phyloP scores from a whole-genome alignment of 2,888 invertebrate species.

The Megalurothrips usitatus region DNA sequence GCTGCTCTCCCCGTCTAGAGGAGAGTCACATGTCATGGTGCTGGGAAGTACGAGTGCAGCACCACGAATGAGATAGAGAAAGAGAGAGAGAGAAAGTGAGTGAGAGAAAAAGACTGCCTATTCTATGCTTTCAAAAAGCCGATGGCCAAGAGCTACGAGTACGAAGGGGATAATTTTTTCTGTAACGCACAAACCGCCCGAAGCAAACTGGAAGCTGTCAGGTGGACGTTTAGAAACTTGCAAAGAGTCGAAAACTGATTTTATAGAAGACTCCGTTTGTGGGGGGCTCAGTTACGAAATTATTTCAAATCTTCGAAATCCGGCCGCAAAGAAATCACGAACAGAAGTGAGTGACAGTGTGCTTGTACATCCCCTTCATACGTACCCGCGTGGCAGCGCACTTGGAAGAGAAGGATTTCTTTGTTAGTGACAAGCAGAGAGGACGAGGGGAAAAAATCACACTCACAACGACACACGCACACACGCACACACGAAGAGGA shows the following conservation, averaged over 20 bases:
- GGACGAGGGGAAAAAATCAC: background rate
- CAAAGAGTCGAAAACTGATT: no score
- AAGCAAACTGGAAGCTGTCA: background rate
- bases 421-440: background rate
- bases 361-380: constrained; percentile 3
- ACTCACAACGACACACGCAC: background rate
- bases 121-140: background rate
- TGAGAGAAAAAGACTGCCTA: background rate
- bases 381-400: constrained; percentile 1
- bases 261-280: no score
- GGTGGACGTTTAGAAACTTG: no score
- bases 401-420: constrained; percentile 1
- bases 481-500: background rate
- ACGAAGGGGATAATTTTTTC: constrained; percentile 6
- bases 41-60: no score
- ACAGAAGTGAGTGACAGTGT: background rate
- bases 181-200: background rate
- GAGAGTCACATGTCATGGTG: no score
- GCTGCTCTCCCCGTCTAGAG: no score
- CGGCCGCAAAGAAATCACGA: background rate
- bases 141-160: background rate
- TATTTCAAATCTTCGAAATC: no score
- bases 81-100: background rate
- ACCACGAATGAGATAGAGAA: no score
- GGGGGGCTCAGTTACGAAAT: no score